These are phyloP conservation scores for Xiphophorus birchmanni DNA, from an alignment of 2,797 vertebrate genomes.

Conservation along the genomic window DNA sequence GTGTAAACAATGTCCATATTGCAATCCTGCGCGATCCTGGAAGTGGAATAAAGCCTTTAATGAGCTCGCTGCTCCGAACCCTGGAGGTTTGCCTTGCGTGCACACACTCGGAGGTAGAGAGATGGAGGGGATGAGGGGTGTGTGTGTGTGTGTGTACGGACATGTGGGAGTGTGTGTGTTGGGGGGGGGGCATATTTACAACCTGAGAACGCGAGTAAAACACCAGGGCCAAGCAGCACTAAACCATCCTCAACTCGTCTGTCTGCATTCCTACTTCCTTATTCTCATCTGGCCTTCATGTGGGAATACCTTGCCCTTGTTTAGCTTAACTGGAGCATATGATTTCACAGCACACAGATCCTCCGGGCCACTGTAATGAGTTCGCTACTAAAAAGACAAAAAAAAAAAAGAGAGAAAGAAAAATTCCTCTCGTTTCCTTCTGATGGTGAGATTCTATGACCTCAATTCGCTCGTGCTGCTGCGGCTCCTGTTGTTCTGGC, in stretches of 20 bases:
- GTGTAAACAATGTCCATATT: constrained; percentile 81
- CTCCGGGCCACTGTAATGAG: constrained; percentile 75
- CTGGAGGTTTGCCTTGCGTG: constrained; percentile 69
- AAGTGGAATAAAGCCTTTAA: constrained; percentile 82
- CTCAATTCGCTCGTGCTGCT: constrained; percentile 61
- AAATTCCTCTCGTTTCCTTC: constrained; percentile 52
- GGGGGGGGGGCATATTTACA: constrained; percentile 50
- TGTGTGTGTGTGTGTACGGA: constrained; percentile 5
- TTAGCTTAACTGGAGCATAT: constrained; percentile 80
- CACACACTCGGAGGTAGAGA: constrained; percentile 29
- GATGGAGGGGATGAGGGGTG: constrained; percentile 26
- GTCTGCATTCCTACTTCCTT: constrained; percentile 66
- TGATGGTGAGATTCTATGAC: constrained; percentile 64
- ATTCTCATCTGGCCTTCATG: constrained; percentile 73
- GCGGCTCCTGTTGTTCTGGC: constrained; percentile 26
- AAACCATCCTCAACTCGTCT: constrained; percentile 63
- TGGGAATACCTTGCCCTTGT: constrained; percentile 80
- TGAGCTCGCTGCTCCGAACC: constrained; percentile 79
- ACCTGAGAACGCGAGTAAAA: constrained; percentile 62
- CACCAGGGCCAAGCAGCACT: constrained; percentile 58
- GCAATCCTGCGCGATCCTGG: constrained; percentile 74
- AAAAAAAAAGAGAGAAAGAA: constrained; percentile 59
- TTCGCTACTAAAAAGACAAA: constrained; percentile 76
- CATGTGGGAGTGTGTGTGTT: background rate
- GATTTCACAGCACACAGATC: constrained; percentile 75